Conservation (phyloP, 2,113 vertebrate species). For the Anthoscopus minutus region DNA sequence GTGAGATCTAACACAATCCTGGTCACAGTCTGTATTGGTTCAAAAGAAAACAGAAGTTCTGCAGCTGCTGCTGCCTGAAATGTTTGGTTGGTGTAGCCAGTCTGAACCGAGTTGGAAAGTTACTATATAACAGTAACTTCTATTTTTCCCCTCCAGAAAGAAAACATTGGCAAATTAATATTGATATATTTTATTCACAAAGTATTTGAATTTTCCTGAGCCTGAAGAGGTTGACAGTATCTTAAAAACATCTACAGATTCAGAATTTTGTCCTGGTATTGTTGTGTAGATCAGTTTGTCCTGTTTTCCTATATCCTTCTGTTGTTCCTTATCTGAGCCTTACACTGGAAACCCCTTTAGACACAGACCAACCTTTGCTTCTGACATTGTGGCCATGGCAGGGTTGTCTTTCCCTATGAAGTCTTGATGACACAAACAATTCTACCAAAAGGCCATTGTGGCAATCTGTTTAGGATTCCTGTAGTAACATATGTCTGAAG, state of each 20-base stretch:
- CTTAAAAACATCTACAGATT: neutral
- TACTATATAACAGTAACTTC: neutral
- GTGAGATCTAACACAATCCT: neutral
- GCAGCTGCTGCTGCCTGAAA: neutral
- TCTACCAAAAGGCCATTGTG: neutral
- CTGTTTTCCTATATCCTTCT: neutral
- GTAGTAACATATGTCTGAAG: neutral
- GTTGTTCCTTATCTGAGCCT: neutral
- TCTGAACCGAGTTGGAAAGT: neutral
- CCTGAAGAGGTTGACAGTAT: neutral
- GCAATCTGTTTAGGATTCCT: neutral
- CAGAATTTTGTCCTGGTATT: neutral
- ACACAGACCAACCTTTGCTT: neutral
- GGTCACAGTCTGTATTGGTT: neutral
- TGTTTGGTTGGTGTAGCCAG: neutral
- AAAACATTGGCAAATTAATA: neutral
- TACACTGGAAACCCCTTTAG: neutral
- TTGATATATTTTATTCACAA: neutral
- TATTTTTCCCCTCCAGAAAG: neutral
- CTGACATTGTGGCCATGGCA: neutral
- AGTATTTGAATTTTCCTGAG: neutral
- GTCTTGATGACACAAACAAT: neutral
- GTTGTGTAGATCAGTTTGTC: neutral
- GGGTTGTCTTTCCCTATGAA: neutral
- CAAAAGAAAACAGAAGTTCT: neutral